Base-by-base conservation (phyloP, 2,888 invertebrate genomes). In the Polydrusus pterygomalis region DNA sequence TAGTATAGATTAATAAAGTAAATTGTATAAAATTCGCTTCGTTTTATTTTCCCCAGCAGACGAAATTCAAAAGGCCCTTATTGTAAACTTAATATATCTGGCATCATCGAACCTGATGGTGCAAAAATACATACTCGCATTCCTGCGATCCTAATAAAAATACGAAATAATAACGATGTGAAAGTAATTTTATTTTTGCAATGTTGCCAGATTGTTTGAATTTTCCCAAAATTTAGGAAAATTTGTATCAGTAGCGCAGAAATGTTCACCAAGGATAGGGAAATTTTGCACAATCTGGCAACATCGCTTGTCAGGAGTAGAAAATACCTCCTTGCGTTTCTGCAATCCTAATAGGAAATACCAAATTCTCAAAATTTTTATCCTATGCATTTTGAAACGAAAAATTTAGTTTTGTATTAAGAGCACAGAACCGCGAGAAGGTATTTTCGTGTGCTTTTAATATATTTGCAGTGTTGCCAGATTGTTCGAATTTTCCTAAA, bases 1-100 rank as follows among this genome's bases (percentile, higher is more conserved):
- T 64, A 74, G 30, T 64, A 70, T 74, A 74, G 74, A 74, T 74
- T 70, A 74, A 74, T 74, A 74, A 74, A 74, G 73, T 74, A 74
- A 69, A 69, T 74, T 74, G 70, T 74, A 74, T 64, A 74, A 74
- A 51, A 58, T 5, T n/a, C 25, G 10, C 10, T 18, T 10, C 6
- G 25, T 25, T 51, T 51, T 51, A 51, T 51, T 51, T 51, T 17
- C 18, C 11, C 7, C 3, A 15, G 45, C 30, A 7, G n/a, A n/a
- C n/a, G n/a, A n/a, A n/a, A n/a, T n/a, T n/a, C n/a, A n/a, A n/a
- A n/a, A n/a, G n/a, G n/a, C n/a, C n/a, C n/a, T n/a, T 30, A 30
- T 30, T 30, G 30, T 7, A 30, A 30, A 30, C 7, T 7, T 30
- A 2, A 30, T 30, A 2, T 6, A 30, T 30, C 30, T 30, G 30